A percentile compares a stretch with the other conserved stretches of the same genome.
Evolutionary conservation across 1,140 invertebrate genomes (phyloP).

Genomic region (Atta cephalotes): DNA sequence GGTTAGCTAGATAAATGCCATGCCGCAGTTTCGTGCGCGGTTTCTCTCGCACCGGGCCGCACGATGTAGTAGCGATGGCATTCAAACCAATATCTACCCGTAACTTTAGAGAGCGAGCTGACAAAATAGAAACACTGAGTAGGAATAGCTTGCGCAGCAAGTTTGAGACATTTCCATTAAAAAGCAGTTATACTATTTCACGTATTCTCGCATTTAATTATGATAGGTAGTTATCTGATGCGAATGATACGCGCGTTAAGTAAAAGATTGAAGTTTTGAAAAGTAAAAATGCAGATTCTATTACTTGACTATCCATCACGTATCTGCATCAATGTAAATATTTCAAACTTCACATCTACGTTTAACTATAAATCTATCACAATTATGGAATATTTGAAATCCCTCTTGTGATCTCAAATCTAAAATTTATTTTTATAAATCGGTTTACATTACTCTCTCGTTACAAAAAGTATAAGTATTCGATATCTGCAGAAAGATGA

Average conservation of each 20-base stretch:
- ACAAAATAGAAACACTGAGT: constrained; percentile 27
- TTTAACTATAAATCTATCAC: too few relatives aligned
- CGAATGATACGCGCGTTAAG: neutral
- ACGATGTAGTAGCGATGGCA: constrained; percentile 47
- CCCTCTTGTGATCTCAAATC: neutral
- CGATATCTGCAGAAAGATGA: neutral
- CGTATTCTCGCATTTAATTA: constrained; percentile 27
- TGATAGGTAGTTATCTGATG: neutral
- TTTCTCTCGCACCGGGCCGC: constrained; percentile 13
- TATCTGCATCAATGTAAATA: neutral
- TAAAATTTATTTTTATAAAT: constrained; percentile 2
- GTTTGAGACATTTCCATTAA: constrained; percentile 59
- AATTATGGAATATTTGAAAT: neutral
- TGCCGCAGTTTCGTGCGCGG: constrained; percentile 49
- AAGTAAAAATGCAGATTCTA: neutral
- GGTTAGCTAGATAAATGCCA: constrained; percentile 75
- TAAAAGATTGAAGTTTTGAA: neutral
- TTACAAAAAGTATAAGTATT: neutral
- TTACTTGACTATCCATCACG: neutral
- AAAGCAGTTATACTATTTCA: constrained; percentile 44
- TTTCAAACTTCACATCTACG: neutral
- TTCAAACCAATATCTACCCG: constrained; percentile 54
- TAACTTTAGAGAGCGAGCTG: constrained; percentile 43
- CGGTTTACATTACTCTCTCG: neutral
- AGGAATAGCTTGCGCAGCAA: constrained; percentile 40